Conservation (phyloP, 2,888 invertebrate species). For the Meandrusa payeni region DNA sequence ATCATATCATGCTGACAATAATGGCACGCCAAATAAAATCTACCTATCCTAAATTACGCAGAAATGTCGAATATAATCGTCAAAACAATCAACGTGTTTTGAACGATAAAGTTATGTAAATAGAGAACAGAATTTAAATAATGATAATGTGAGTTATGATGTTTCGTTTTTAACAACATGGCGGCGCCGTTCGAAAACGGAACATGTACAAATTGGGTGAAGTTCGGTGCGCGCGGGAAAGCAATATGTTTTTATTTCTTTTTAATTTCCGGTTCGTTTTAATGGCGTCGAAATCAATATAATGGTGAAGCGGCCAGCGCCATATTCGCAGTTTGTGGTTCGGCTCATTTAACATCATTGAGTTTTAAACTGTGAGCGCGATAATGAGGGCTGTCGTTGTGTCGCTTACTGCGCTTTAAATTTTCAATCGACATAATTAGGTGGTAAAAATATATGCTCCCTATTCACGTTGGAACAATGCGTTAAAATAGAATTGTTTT, state of each 20-base stretch:
- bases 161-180: conserved; percentile 44
- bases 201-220: conserved; percentile 76
- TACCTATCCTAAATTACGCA: conserved; percentile 68
- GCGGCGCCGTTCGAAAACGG: conserved; percentile 64
- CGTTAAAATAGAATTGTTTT: background rate
- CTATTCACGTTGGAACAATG: too few relatives aligned
- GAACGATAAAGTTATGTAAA: conserved; percentile 18
- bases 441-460: conserved; percentile 14
- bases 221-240: conserved; percentile 74
- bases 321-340: conserved; percentile 75
- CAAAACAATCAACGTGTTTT: conserved; percentile 29
- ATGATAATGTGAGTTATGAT: conserved; percentile 37
- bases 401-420: conserved; percentile 36
- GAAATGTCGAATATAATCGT: conserved; percentile 36
- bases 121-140: conserved; percentile 25
- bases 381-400: conserved; percentile 57
- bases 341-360: conserved; percentile 73
- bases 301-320: conserved; percentile 69
- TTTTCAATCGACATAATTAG: conserved; percentile 33
- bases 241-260: conserved; percentile 80
- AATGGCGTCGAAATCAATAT: conserved; percentile 80
- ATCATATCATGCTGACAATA: conserved; percentile 77
- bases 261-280: conserved; percentile 79
- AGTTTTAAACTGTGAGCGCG: conserved; percentile 44
- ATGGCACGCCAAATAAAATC: conserved; percentile 77